Evolutionary conservation across 2,797 vertebrate species (phyloP), one percentile per base, ranked within the genome.

Genomic region (Diplodus sargus): DNA sequence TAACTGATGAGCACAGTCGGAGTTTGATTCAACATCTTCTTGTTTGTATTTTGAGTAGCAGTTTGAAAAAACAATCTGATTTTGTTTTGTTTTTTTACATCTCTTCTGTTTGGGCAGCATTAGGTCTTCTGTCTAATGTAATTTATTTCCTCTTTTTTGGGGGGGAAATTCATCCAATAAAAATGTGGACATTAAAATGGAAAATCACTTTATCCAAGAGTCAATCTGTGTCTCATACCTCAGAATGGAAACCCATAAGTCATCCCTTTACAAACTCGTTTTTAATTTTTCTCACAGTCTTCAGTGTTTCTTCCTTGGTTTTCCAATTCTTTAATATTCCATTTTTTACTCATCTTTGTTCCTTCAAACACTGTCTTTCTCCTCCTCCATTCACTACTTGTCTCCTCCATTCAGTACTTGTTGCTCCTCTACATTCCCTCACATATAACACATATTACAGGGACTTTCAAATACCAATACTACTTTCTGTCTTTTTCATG

Each of bases 401-500:
- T n/a, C 6, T 76, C 30, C 25, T 58, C 51, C 17, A 10, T 11
- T 42, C 54, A 67, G 18, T 45, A 49, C 74, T 17, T 54, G 17
- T 79, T 47, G 25, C 47, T 72, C 14, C 6, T 61, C 66, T 56
- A 11, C 3, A 56, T 16, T 69, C 11, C 16, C 39, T 77, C 66
- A 18, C 74, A 62, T 52, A 62, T 28, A 52, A 25, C 42, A 63
- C 14, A 15, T 47, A 25, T 54, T 39, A 25, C 23, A 28, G 11
- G 39, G 39, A 51, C 45, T 65, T 70, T 15, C 43, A 45, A 70
- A 34, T 23, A 54, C 23, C 70, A 56, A 42, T 60, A 43, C 69
- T 25, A 10, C 62, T 72, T 72, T 42, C 11, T 45, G 4, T 60
- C 18, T 62, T 43, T 39, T 88, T 80, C 80, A 84, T 81, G 67